Evolutionary conservation across 2,888 invertebrate genomes (phyloP).

Genomic region (Aphidius colemani): DNA sequence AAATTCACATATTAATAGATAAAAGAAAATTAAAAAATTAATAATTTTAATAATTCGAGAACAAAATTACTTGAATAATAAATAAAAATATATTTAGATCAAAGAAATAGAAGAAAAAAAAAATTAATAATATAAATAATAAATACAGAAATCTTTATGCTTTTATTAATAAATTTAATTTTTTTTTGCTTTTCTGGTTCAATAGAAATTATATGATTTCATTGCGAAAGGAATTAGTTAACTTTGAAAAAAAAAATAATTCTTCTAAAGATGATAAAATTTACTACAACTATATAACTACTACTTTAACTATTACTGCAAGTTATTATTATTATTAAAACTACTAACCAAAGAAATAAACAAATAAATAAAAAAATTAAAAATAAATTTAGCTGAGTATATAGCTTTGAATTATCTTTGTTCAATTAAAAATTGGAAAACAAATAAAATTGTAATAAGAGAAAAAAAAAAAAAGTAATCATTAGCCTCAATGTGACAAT

Average conservation of each 20-base stretch:
- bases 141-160: slow-evolving; percentile 40
- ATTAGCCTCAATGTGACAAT: too few relatives aligned
- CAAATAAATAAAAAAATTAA: too few relatives aligned
- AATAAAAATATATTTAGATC: too few relatives aligned
- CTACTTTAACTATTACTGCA: too few relatives aligned
- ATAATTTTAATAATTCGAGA: too few relatives aligned
- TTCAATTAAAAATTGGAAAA: neutral
- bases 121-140: slow-evolving; percentile 9
- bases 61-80: too few relatives aligned
- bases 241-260: slow-evolving; percentile 30
- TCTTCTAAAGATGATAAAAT: slow-evolving; percentile 39
- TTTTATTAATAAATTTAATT: slow-evolving; percentile 45
- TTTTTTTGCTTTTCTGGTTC: slow-evolving; percentile 48
- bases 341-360: too few relatives aligned
- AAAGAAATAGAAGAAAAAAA: neutral
- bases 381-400: too few relatives aligned
- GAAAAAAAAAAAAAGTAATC: slow-evolving; percentile 9
- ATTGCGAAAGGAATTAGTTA: slow-evolving; percentile 45
- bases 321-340: too few relatives aligned
- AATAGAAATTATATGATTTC: slow-evolving; percentile 35
- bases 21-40: too few relatives aligned
- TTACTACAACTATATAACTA: slow-evolving; percentile 37
- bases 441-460: neutral
- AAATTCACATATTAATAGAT: too few relatives aligned
- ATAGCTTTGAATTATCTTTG: too few relatives aligned